phyloP scores from a whole-genome alignment of 2,888 invertebrate species.

The Elmis aenea region DNA sequence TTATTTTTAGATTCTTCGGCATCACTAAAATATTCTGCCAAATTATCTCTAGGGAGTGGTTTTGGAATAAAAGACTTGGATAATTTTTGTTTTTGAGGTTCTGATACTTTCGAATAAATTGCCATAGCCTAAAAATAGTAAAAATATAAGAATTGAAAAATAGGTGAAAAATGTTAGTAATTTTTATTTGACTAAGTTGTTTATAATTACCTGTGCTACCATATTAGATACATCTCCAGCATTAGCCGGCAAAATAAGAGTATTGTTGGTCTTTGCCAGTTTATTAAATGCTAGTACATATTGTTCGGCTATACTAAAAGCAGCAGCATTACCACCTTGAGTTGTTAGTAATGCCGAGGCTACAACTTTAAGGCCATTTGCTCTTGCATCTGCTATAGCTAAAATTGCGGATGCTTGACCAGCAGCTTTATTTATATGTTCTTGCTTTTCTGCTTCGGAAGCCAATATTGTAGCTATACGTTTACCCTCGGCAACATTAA shows the following conservation, averaged over 20 bases:
- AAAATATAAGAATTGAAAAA: conserved; percentile 10
- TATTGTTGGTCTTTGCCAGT: conserved; percentile 89
- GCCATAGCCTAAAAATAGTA: conserved; percentile 54
- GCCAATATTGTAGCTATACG: conserved; percentile 85
- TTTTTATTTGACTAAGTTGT: background rate
- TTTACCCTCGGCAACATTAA: conserved; percentile 97
- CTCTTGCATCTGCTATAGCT: conserved; percentile 87
- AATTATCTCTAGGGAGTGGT: conserved; percentile 22
- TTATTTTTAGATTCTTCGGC: conserved; percentile 31
- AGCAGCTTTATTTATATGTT: conserved; percentile 88
- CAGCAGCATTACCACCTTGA: conserved; percentile 83
- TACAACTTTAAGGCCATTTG: conserved; percentile 74
- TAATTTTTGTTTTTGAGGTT: conserved; percentile 24
- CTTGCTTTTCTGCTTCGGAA: conserved; percentile 90
- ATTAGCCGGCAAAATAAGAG: conserved; percentile 89
- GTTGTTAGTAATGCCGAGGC: conserved; percentile 57
- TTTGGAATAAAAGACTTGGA: conserved; percentile 8
- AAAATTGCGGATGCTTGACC: conserved; percentile 91
- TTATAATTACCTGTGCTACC: conserved; percentile 68
- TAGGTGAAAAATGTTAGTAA: conserved; percentile 5
- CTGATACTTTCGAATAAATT: conserved; percentile 56
- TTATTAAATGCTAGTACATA: conserved; percentile 93
- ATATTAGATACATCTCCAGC: conserved; percentile 74
- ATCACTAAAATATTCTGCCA: conserved; percentile 45
- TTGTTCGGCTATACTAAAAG: conserved; percentile 88